Conservation (phyloP, 2,113 vertebrate genomes). For the Galemys pyrenaicus region DNA sequence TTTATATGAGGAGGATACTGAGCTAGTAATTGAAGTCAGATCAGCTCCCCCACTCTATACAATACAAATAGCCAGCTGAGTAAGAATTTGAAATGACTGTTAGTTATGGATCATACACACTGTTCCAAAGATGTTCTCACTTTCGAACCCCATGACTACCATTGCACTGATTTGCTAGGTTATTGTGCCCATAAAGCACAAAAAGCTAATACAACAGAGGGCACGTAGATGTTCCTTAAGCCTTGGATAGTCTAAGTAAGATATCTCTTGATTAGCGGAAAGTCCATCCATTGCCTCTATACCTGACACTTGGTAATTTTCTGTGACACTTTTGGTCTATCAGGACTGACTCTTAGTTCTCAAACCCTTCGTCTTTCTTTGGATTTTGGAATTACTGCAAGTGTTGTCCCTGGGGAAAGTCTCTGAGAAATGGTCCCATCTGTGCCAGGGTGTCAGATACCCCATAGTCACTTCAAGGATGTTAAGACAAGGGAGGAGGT, state of each 20-base stretch:
- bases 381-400: background rate
- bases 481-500: background rate
- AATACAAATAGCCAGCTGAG: background rate
- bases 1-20: background rate
- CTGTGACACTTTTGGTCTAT: background rate
- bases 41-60: conserved; percentile 1
- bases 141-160: background rate
- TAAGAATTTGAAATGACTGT: conserved; percentile 4
- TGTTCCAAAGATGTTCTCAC: background rate
- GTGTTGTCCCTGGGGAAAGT: background rate
- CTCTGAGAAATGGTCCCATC: background rate
- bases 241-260: background rate
- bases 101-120: background rate
- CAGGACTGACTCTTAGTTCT: background rate
- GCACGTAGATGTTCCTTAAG: background rate
- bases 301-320: background rate
- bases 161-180: background rate
- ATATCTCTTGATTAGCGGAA: background rate
- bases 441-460: background rate
- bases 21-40: conserved; percentile 8
- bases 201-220: background rate
- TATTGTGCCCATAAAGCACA: background rate
- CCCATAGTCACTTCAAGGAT: background rate
- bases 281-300: background rate
- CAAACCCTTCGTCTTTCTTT: too few species aligned